Evolutionary conservation across 2,888 invertebrate species (phyloP).

Genomic region (Epirrhoe tristata): DNA sequence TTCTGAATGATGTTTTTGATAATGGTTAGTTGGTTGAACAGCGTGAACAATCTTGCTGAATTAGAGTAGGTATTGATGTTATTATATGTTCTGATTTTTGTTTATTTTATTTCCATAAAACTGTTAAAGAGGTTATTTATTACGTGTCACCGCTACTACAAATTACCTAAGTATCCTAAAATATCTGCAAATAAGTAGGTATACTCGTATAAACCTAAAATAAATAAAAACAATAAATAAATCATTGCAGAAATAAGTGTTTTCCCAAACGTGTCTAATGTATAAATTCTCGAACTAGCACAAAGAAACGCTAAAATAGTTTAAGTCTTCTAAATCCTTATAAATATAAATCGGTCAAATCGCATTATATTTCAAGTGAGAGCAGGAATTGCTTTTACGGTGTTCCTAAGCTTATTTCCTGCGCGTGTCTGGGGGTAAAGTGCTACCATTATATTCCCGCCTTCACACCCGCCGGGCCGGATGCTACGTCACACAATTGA

Average conservation of each 20-base stretch:
- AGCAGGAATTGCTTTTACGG: constrained; percentile 83
- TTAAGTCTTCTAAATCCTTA: constrained; percentile 74
- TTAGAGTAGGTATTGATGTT: too few species aligned
- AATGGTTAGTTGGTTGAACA: neutral
- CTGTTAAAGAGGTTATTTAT: neutral
- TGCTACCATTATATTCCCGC: constrained; percentile 76
- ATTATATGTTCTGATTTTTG: too few species aligned
- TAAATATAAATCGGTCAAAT: constrained; percentile 81
- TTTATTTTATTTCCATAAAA: neutral
- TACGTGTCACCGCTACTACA: too few species aligned
- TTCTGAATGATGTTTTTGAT: too few species aligned
- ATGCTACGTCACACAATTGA: constrained; percentile 62
- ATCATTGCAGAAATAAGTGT: constrained; percentile 3
- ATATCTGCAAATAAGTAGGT: neutral
- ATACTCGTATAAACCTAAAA: neutral
- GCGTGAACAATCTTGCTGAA: neutral
- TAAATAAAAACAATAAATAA: neutral
- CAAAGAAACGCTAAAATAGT: constrained; percentile 61
- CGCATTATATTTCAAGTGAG: constrained; percentile 82
- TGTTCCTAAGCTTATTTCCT: constrained; percentile 85
- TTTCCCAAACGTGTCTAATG: neutral
- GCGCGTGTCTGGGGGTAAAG: constrained; percentile 80
- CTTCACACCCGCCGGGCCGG: constrained; percentile 53
- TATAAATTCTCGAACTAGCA: constrained; percentile 38
- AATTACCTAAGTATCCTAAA: neutral